These are phyloP conservation scores for Atlantisia rogersi DNA, from an alignment of 2,113 vertebrate genomes.

Conservation along the genomic window DNA sequence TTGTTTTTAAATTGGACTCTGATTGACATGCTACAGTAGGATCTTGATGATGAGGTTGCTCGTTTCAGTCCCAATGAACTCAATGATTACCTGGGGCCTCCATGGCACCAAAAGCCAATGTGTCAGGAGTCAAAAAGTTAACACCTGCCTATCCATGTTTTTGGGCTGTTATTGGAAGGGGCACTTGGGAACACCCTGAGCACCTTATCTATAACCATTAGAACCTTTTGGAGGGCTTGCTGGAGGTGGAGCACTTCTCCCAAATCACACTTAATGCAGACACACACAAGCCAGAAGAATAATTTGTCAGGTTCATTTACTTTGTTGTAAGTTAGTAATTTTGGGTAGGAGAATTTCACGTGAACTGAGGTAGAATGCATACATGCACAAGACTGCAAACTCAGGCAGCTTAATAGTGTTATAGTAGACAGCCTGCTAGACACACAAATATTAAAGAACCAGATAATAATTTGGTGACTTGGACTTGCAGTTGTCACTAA, in stretches of 20 bases:
- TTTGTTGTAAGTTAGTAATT: not conserved
- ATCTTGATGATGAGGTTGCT: not conserved
- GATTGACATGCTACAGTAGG: not conserved
- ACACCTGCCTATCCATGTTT: fast-evolving
- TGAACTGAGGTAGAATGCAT: not conserved
- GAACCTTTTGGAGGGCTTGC: not conserved
- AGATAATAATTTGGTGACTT: not conserved
- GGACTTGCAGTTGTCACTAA: not conserved
- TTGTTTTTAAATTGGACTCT: not conserved
- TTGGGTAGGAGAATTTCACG: not conserved
- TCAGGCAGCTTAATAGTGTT: not conserved
- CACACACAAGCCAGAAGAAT: not conserved
- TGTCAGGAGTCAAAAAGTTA: not conserved
- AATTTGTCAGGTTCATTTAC: not conserved
- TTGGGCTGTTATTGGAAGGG: not conserved
- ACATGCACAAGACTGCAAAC: not conserved
- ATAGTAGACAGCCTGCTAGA: not conserved
- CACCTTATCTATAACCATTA: not conserved
- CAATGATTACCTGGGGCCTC: not conserved
- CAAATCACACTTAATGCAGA: not conserved
- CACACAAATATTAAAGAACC: not conserved
- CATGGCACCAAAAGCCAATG: not conserved
- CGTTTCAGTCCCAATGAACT: not conserved
- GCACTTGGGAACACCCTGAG: not conserved
- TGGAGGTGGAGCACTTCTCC: not conserved